Evolutionary conservation across 92 coral and sea anemone genomes (phyloP).

Genomic region (Zoanthus sansibaricus): DNA sequence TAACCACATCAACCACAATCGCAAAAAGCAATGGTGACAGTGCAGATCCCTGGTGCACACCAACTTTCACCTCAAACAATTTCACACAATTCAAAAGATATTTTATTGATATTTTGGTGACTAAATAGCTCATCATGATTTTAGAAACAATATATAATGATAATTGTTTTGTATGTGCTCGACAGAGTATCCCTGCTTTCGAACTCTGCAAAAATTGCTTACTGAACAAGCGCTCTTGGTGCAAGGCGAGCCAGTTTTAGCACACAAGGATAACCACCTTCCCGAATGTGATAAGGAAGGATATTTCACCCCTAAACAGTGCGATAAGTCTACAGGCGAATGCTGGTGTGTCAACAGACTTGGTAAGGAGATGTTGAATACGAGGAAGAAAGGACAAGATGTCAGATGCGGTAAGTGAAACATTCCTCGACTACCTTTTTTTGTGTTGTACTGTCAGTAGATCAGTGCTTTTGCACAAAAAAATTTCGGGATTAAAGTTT

Average conservation of each 20-base stretch:
- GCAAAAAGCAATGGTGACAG: too few relatives aligned
- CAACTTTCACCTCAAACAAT: too few relatives aligned
- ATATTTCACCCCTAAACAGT: slow-evolving; percentile 24
- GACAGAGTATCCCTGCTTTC: slow-evolving; percentile 36
- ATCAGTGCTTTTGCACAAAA: too few relatives aligned
- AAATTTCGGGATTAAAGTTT: too few relatives aligned
- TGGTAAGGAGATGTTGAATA: slow-evolving; percentile 22
- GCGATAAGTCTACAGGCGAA: slow-evolving; percentile 28
- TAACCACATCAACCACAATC: too few relatives aligned
- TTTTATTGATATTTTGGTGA: too few relatives aligned
- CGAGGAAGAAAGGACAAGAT: neutral
- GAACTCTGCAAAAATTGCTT: neutral
- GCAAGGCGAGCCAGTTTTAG: slow-evolving; percentile 24
- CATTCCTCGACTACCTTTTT: too few relatives aligned
- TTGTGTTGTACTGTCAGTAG: too few relatives aligned
- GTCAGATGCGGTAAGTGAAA: slow-evolving; percentile 10
- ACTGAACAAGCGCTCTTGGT: slow-evolving; percentile 1
- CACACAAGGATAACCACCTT: neutral
- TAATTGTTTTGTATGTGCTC: neutral
- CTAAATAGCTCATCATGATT: too few relatives aligned
- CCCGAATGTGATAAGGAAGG: slow-evolving; percentile 17
- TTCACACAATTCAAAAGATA: too few relatives aligned
- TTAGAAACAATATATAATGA: neutral
- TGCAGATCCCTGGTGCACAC: too few relatives aligned
- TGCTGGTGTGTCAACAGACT: slow-evolving; percentile 27